A percentile compares a stretch with the other conserved stretches of the same genome.
These are phyloP conservation scores for Drosophila orosa DNA, from an alignment of 1,140 invertebrate genomes.

Conservation along the genomic window DNA sequence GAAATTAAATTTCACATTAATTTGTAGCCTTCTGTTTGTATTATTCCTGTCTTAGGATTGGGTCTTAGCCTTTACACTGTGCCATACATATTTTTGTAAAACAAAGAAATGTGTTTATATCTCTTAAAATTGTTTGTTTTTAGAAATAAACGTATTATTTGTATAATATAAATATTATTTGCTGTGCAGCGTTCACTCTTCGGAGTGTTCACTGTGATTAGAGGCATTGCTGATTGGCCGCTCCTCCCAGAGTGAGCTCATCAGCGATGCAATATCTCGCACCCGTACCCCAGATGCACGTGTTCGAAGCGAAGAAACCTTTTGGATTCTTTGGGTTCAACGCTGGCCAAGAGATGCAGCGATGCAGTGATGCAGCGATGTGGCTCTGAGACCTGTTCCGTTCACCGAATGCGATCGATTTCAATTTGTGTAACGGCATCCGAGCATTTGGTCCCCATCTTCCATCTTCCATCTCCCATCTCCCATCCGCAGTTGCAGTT, in stretches of 20 bases:
- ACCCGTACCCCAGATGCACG: not conserved
- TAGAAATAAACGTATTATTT: not conserved
- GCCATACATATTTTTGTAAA: not conserved
- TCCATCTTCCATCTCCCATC: too few relatives aligned
- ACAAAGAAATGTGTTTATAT: not conserved
- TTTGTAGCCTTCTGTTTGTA: not conserved
- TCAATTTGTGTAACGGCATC: slow-evolving; percentile 57
- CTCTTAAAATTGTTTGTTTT: not conserved
- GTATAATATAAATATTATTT: not conserved
- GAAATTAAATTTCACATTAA: not conserved
- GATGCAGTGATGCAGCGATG: not conserved
- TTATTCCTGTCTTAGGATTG: not conserved
- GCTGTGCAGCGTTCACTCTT: not conserved
- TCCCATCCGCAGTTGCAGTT: not conserved
- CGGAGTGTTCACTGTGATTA: not conserved
- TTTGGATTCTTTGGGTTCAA: slow-evolving; percentile 7
- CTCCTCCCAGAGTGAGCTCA: slow-evolving; percentile 39
- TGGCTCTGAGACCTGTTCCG: slow-evolving; percentile 40
- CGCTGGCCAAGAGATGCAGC: slow-evolving; percentile 7
- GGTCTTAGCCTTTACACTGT: not conserved
- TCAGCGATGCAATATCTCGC: slow-evolving; percentile 15
- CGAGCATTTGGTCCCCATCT: slow-evolving; percentile 13
- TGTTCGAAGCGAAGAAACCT: slow-evolving; percentile 6
- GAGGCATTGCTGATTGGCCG: not conserved
- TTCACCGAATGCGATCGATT: slow-evolving; percentile 48